These are phyloP conservation scores for Brachionus manjavacas DNA, from an alignment of 1,140 invertebrate species.

Conservation along the genomic window DNA sequence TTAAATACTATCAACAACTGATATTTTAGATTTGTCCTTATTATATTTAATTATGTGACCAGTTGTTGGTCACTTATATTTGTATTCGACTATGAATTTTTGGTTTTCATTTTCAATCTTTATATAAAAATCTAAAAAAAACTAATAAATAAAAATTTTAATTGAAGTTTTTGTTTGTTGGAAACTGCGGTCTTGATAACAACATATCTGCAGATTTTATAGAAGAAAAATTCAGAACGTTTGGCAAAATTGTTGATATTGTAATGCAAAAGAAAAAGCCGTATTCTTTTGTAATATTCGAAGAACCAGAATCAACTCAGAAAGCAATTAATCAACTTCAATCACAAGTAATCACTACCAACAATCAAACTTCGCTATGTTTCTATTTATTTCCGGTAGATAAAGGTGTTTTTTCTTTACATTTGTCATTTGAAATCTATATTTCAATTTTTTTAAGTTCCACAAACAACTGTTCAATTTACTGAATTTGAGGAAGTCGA, in stretches of 20 bases:
- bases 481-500: neutral
- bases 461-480: neutral
- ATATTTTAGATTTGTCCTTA: too few species aligned
- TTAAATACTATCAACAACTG: too few species aligned
- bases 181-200: constrained; percentile 26
- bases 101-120: too few species aligned
- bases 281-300: constrained; percentile 24
- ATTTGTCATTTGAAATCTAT: neutral
- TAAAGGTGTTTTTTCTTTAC: neutral
- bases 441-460: neutral
- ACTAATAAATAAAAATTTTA: neutral
- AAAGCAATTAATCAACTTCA: constrained; percentile 9
- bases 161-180: constrained; percentile 41
- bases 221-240: constrained; percentile 5
- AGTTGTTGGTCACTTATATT: too few species aligned
- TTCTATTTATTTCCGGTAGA: constrained; percentile 36
- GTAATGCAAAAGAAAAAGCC: constrained; percentile 29
- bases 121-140: too few species aligned
- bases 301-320: neutral
- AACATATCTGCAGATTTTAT: constrained; percentile 26
- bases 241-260: constrained; percentile 25
- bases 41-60: too few species aligned
- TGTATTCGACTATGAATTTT: too few species aligned
- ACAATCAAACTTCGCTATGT: constrained; percentile 14
- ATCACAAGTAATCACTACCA: neutral